Percentiles rank a stretch among this genome's conserved stretches.
Evolutionary conservation across 2,797 vertebrate genomes (phyloP).

Genomic region (Phoeniculus purpureus): DNA sequence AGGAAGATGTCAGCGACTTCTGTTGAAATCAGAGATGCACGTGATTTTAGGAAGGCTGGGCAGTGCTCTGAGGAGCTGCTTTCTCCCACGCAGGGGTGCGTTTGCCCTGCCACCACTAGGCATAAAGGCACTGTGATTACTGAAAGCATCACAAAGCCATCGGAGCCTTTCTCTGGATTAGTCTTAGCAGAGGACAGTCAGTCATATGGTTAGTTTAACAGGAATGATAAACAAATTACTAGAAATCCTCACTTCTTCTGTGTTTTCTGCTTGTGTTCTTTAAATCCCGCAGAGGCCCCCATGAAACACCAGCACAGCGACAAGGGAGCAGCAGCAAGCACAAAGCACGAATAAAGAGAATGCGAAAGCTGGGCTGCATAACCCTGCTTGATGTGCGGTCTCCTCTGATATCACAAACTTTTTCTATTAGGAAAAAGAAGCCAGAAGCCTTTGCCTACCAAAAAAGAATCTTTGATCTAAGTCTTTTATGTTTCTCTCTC

Average conservation of each 20-base stretch:
- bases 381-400: conserved; percentile 64
- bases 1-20: accelerated
- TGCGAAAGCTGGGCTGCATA: conserved; percentile 57
- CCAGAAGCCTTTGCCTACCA: conserved; percentile 71
- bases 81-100: neutral
- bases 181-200: neutral
- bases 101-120: neutral
- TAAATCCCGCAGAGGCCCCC: neutral
- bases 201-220: neutral
- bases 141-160: accelerated
- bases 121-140: accelerated
- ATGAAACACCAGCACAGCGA: neutral
- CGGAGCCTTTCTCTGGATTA: neutral
- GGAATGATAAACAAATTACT: neutral
- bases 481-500: conserved; percentile 48
- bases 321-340: conserved; percentile 8
- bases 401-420: conserved; percentile 72
- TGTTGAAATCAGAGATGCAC: neutral
- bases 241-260: neutral
- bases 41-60: neutral
- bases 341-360: conserved; percentile 18
- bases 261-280: neutral
- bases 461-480: conserved; percentile 68
- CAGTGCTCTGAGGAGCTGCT: neutral
- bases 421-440: conserved; percentile 73